These are phyloP conservation scores for Venusia cambrica DNA, from an alignment of 2,888 invertebrate genomes.

Conservation along the genomic window DNA sequence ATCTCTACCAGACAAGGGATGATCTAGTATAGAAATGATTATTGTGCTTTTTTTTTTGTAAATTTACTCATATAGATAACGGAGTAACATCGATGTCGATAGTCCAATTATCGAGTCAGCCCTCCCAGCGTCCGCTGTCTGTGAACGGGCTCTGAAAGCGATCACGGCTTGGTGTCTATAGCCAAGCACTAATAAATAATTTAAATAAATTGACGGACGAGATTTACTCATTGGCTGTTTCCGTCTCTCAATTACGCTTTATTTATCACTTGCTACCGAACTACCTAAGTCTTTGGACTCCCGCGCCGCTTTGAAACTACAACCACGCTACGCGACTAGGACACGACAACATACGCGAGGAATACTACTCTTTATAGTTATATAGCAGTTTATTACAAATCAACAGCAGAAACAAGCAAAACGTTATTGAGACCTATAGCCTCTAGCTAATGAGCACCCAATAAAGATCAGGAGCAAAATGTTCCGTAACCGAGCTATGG, in stretches of 20 bases:
- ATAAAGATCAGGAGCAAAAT: too few relatives aligned
- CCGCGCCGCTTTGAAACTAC: conserved; percentile 41
- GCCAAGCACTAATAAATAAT: conserved; percentile 80
- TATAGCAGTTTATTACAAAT: too few relatives aligned
- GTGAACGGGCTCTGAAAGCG: conserved; percentile 70
- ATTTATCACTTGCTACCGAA: conserved; percentile 77
- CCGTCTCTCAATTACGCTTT: conserved; percentile 80
- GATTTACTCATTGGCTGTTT: conserved; percentile 81
- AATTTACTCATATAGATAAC: conserved; percentile 13
- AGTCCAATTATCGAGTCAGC: conserved; percentile 39
- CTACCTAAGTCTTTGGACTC: conserved; percentile 51
- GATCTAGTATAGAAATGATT: too few relatives aligned
- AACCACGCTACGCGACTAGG: too few relatives aligned
- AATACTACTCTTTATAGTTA: too few relatives aligned
- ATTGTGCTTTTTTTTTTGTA: too few relatives aligned
- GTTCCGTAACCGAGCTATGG: too few relatives aligned
- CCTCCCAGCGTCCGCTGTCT: conserved; percentile 65
- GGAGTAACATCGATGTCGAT: conserved; percentile 38
- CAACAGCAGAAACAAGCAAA: too few relatives aligned
- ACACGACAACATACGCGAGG: too few relatives aligned
- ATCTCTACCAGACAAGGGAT: too few relatives aligned
- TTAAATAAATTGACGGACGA: conserved; percentile 82
- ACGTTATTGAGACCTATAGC: too few relatives aligned
- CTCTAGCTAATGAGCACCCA: too few relatives aligned
- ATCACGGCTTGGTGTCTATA: conserved; percentile 78